Evolutionary conservation across 2,113 vertebrate species (phyloP).

Genomic region (Trichomycterus rosablanca): DNA sequence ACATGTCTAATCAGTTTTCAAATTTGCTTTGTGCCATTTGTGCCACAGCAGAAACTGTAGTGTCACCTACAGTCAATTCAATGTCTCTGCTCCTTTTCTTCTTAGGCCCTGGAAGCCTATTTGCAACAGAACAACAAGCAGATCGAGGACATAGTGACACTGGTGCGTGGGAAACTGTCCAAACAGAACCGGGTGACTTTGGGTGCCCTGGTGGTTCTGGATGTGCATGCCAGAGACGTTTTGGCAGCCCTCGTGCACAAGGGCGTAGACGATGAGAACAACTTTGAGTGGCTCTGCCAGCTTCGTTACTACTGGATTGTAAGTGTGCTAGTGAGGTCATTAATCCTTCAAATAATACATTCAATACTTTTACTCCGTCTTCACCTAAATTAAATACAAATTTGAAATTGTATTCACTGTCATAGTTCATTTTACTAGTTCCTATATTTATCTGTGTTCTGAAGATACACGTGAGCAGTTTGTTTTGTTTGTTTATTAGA

Average conservation of each 20-base stretch:
- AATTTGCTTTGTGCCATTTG: no score
- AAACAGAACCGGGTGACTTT: conserved; percentile 82
- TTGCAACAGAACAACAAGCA: conserved; percentile 76
- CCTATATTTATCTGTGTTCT: no score
- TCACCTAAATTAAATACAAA: no score
- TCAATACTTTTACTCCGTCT: no score
- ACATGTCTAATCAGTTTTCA: no score
- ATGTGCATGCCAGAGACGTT: conserved; percentile 83
- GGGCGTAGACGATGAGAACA: conserved; percentile 73
- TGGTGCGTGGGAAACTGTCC: conserved; percentile 80
- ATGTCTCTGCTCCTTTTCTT: neutral
- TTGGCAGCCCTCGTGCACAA: conserved; percentile 74
- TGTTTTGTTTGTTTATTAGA: no score
- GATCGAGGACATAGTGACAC: conserved; percentile 81
- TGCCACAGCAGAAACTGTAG: neutral
- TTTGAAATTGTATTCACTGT: no score
- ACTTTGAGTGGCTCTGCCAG: conserved; percentile 89
- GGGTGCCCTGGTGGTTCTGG: conserved; percentile 81
- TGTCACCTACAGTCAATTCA: neutral
- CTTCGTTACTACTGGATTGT: conserved; percentile 86
- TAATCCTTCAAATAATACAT: no score
- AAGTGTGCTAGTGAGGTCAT: no score
- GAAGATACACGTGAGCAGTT: no score
- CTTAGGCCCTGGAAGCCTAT: conserved; percentile 73
- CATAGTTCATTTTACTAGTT: no score